Conservation (phyloP, 2,888 invertebrate genomes). For the Nesidiocoris tenuis region DNA sequence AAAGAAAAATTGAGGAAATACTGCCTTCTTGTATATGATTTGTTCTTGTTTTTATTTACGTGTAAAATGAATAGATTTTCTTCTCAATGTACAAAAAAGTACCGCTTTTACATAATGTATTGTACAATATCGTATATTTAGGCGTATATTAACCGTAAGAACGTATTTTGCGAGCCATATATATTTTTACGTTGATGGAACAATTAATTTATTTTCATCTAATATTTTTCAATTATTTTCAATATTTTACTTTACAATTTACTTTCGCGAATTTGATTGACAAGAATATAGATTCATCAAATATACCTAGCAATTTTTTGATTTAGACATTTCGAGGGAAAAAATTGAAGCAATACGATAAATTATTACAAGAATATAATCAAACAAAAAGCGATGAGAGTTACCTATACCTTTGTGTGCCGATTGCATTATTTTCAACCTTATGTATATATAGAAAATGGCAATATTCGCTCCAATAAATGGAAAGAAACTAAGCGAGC, state of each 20-base stretch:
- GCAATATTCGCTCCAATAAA: no score
- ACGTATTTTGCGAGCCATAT: no score
- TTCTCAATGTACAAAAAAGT: background rate
- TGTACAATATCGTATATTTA: background rate
- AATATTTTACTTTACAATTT: no score
- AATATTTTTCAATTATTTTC: no score
- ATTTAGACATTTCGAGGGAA: no score
- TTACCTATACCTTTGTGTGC: background rate
- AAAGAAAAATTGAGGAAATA: background rate
- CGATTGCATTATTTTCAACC: background rate
- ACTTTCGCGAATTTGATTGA: no score
- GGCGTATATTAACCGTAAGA: no score
- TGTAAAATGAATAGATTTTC: background rate
- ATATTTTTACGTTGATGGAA: no score
- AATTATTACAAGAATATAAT: background rate
- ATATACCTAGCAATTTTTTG: no score
- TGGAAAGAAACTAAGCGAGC: no score
- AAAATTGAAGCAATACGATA: background rate
- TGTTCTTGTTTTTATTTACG: background rate
- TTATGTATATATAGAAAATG: background rate
- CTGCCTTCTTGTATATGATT: background rate
- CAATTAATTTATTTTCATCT: no score
- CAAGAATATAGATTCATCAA: no score
- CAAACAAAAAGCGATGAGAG: background rate
- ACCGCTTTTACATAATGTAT: background rate